A percentile compares a stretch with the other conserved stretches of the same genome.
Conservation (phyloP, 2,797 vertebrate genomes). For the Anolis apletophallus region DNA sequence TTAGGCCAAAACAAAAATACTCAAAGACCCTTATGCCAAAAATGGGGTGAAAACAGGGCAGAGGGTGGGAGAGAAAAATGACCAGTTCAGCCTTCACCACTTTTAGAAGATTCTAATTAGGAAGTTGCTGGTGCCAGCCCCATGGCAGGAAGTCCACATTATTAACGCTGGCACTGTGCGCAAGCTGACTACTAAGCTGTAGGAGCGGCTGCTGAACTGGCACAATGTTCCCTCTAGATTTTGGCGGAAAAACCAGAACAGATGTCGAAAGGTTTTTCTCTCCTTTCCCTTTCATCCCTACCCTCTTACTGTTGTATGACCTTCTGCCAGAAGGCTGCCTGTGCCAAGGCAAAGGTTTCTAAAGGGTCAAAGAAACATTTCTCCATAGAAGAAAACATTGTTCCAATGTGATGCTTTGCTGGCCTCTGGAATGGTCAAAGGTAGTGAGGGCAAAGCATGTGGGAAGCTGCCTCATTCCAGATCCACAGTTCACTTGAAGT, state of each 20-base stretch:
- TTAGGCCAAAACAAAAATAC: conserved; percentile 29
- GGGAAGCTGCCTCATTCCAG: neutral
- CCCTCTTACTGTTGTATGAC: conserved; percentile 47
- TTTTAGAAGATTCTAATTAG: conserved; percentile 74
- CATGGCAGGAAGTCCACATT: conserved; percentile 71
- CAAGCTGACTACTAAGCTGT: conserved; percentile 66
- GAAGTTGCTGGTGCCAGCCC: conserved; percentile 67
- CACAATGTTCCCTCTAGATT: conserved; percentile 62
- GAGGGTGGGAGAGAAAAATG: conserved; percentile 13
- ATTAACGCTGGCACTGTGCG: conserved; percentile 71
- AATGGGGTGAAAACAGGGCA: neutral
- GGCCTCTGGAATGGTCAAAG: conserved; percentile 37
- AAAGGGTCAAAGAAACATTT: conserved; percentile 69
- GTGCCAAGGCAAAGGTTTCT: conserved; percentile 71
- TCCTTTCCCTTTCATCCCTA: conserved; percentile 39
- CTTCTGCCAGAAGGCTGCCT: conserved; percentile 71
- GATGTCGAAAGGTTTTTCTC: conserved; percentile 72
- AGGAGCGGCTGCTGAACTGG: conserved; percentile 65
- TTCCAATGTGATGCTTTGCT: neutral
- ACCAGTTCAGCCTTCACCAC: conserved; percentile 53
- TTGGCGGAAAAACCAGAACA: conserved; percentile 73
- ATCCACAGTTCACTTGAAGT: neutral
- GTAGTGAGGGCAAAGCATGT: conserved; percentile 15
- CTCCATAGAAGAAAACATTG: conserved; percentile 39
- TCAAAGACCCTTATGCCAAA: conserved; percentile 41